Conservation (phyloP, 35 echinoderm and acorn worm species). For the Holothuria glaberrima region DNA sequence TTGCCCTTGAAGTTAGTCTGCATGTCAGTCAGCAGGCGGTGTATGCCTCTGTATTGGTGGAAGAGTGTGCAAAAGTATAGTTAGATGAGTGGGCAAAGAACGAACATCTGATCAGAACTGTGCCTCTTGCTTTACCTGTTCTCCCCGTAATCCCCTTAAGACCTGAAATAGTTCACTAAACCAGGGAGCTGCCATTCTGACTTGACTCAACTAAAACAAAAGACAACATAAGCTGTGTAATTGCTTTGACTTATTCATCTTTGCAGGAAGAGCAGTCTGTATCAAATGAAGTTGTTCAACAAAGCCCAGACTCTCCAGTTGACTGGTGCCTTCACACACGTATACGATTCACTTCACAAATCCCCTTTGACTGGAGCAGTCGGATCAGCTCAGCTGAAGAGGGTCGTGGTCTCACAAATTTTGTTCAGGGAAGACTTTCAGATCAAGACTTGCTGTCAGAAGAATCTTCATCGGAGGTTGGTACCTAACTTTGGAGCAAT, state of each 20-base stretch:
- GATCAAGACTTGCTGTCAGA: neutral
- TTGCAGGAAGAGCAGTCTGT: too few species aligned
- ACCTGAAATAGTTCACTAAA: neutral
- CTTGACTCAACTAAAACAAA: too few species aligned
- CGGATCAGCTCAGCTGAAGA: constrained; percentile 47
- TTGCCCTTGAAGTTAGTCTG: too few species aligned
- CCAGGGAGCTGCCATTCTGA: too few species aligned
- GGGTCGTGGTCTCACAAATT: constrained; percentile 29
- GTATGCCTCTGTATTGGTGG: too few species aligned
- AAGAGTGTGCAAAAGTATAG: too few species aligned
- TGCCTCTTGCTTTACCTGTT: too few species aligned
- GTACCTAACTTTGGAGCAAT: neutral
- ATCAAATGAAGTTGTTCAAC: neutral
- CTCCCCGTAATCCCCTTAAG: neutral
- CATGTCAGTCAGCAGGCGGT: too few species aligned
- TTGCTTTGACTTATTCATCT: too few species aligned
- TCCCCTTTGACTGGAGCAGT: constrained; percentile 34
- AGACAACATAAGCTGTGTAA: too few species aligned
- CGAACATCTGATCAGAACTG: too few species aligned
- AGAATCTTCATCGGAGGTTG: constrained; percentile 20
- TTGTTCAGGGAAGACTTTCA: neutral
- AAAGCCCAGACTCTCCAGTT: neutral
- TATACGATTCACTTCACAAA: constrained; percentile 25
- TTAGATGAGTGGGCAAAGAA: too few species aligned
- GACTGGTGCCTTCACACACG: constrained; percentile 49